phyloP scores from a whole-genome alignment of 2,797 vertebrate genomes.

The Tragelaphus oryx region DNA sequence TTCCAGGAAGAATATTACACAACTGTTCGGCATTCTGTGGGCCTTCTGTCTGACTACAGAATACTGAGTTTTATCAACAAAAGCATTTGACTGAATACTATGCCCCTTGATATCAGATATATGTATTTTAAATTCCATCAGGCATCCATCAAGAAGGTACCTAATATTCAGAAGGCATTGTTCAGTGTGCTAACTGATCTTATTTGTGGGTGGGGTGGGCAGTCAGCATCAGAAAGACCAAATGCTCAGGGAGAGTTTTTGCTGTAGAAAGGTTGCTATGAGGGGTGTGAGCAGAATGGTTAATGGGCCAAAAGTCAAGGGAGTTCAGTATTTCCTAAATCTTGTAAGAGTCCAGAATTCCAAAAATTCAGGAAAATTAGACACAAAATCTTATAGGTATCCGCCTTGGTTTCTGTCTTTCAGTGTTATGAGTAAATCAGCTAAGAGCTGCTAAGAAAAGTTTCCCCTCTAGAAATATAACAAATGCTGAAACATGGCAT shows the following conservation, averaged over 20 bases:
- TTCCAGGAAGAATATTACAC: conserved; percentile 50
- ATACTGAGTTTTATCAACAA: conserved; percentile 65
- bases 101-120: conserved; percentile 45
- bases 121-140: conserved; percentile 60
- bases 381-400: not conserved
- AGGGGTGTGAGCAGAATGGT: conserved; percentile 65
- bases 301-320: conserved; percentile 53
- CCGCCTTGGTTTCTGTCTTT: not conserved
- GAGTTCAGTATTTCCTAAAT: conserved; percentile 68
- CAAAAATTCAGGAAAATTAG: conserved; percentile 60
- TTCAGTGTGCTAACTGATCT: conserved; percentile 58
- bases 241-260: conserved; percentile 70
- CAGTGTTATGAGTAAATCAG: not conserved
- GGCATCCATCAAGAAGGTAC: conserved; percentile 55
- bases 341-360: conserved; percentile 59
- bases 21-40: conserved; percentile 57
- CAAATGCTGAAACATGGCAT: conserved; percentile 60
- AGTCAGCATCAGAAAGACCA: conserved; percentile 53
- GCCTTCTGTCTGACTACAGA: conserved; percentile 44
- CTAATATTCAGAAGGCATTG: conserved; percentile 52
- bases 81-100: conserved; percentile 49
- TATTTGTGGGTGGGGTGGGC: conserved; percentile 20
- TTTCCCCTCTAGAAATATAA: conserved; percentile 33
- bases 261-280: conserved; percentile 68
- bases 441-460: conserved; percentile 1